Base-by-base conservation (phyloP, 2,797 vertebrate species). In the Podarcis lilfordi region DNA sequence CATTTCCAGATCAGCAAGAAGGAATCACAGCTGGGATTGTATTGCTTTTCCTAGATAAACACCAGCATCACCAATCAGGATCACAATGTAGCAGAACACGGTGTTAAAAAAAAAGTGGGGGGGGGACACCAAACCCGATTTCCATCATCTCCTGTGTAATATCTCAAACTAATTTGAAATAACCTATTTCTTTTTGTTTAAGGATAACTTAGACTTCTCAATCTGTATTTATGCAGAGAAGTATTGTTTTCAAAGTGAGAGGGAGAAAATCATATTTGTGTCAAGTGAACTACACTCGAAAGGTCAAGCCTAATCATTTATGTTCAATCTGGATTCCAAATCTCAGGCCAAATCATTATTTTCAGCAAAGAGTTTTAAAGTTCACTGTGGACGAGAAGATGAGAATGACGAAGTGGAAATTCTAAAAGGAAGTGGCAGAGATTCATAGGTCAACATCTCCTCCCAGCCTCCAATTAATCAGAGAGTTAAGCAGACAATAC, bases 331-430 rank as follows among this genome's bases (percentile, higher is more conserved):
- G 55, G 71, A 82, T 80, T 90, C 43, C 88, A n/a, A 92, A 92
- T 85, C 91, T 90, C 92, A 81, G 61, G 82, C 84, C 88, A 82
- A 90, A 88, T 91, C 55, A 87, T 94, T 86, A 87, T 92, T 94
- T 93, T 87, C 92, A 93, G 93, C 87, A 92, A 93, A 72, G 85
- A 85, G 85, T 94, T 95, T 50, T 78, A 82, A 94, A 93, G 92
- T 93, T 95, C 86, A 77, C 40, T 80, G 84, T 72, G 85, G 81
- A 89, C 86, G 86, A 87, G 88, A 90, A 78, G 85, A 81, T 13
- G 86, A 85, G 91, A 90, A 81, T 76, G 91, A 93, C 88, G 84
- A 88, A 87, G 74, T 11, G 50, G 32, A 88, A 92, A 77, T 91
- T 94, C 90, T 81, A 74, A 90, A 89, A 93, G 92, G 89, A 93